Base-by-base conservation (phyloP, 2,888 invertebrate species). In the Ptychoptera contaminata region DNA sequence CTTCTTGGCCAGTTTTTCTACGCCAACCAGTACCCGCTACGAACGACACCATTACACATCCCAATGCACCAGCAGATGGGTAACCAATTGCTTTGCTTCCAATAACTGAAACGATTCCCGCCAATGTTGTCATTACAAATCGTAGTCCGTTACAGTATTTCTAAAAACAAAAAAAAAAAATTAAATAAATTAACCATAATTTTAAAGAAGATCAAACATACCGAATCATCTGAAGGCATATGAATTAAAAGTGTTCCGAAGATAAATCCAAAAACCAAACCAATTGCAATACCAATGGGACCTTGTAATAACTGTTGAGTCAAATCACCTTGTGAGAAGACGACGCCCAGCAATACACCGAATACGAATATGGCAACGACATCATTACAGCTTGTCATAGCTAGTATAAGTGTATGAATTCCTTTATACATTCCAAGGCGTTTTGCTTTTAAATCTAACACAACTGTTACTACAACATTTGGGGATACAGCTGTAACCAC, bases 351-450 rank as follows among this genome's bases (percentile, higher is more conserved):
- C 42, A 75, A 61, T 32, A 84, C 71, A 15, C 80, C 77, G 59
- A 83, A 86, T 3, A 77, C 63, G 45, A 81, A 79, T 50, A 85
- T 79, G 42, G 83, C 77, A 43, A 82, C 69, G 42, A 86, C 79
- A 61, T 83, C 82, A 57, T 86, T 85, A 47, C 84, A 69, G 48
- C 79, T 78, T 37, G 62, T 63, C 59, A 60, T 62, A 42, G 63
- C 63, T 52, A 61, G 63, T 40, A 85, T 74, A 42, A 86, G 64
- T 1, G 83, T 81, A 36, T 82, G 77, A 31, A 87, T 76, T 23
- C 82, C 82, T 60, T 78, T 79, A 55, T 76, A 75, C 39, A 78
- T 69, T 8, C 84, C 84, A 52, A 66, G 54, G 23, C 61, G 59
- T 49, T 65, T 63, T 49, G 76, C 76, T 55, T 76, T 71, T 15